Conservation (phyloP, 2,888 invertebrate species). For the Diloba caeruleocephala region DNA sequence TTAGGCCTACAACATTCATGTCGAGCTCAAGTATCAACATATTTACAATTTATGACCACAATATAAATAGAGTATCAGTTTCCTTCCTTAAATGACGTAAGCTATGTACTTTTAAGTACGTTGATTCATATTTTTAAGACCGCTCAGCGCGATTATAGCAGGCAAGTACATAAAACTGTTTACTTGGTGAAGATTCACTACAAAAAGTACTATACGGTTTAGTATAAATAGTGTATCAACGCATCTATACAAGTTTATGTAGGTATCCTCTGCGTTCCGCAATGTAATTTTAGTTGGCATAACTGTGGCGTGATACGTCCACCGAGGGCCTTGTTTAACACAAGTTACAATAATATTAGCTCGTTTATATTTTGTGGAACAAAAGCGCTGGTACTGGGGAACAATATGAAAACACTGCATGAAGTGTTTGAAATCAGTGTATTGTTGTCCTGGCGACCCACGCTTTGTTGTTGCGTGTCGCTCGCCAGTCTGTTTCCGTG, state of each 20-base stretch:
- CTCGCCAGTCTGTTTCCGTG: slow-evolving; percentile 19
- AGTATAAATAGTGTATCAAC: too few species aligned
- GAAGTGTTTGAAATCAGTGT: slow-evolving; percentile 41
- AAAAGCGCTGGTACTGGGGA: slow-evolving; percentile 69
- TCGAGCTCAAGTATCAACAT: too few species aligned
- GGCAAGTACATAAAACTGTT: slow-evolving; percentile 14
- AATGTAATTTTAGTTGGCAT: slow-evolving; percentile 26
- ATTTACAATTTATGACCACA: background rate
- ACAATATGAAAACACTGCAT: slow-evolving; percentile 68
- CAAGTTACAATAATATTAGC: slow-evolving; percentile 49
- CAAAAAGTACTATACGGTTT: too few species aligned
- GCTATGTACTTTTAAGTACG: slow-evolving; percentile 17
- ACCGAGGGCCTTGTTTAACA: slow-evolving; percentile 49
- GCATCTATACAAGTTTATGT: slow-evolving; percentile 7
- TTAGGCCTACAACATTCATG: too few species aligned
- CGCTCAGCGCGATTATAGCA: slow-evolving; percentile 24
- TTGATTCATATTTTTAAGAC: slow-evolving; percentile 42
- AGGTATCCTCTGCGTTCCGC: slow-evolving; percentile 21
- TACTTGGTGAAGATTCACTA: too few species aligned
- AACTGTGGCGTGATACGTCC: slow-evolving; percentile 43
- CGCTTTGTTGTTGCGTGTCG: slow-evolving; percentile 42
- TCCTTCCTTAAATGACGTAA: slow-evolving; percentile 49
- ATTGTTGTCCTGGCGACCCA: slow-evolving; percentile 61
- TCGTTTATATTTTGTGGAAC: slow-evolving; percentile 65
- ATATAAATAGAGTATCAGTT: slow-evolving; percentile 29